Base-by-base conservation (phyloP, 2,113 vertebrate genomes). In the Bubo scandiacus region DNA sequence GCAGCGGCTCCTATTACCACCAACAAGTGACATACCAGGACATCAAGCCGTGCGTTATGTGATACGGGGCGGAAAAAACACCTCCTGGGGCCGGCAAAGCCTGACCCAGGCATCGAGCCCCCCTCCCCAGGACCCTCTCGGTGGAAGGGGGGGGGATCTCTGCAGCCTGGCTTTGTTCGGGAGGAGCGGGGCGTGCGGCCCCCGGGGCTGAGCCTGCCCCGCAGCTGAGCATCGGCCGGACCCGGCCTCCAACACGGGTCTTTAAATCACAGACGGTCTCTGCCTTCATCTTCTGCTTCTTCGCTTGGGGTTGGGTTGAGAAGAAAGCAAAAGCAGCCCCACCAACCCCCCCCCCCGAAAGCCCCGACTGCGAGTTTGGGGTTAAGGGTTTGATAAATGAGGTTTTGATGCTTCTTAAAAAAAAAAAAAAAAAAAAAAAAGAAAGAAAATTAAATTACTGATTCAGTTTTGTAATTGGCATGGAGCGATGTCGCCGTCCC, bases 11-110 rank as follows among this genome's bases (percentile, higher is more conserved):
- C 38, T 99, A 99, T 98, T 99, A 99, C 97, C 99, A 99, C 97
- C 99, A 99, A 81, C 99, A 99, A 98, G 99, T 99, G 97, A 99
- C 99, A 96, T 99, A 99, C 98, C 99, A 99, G 98, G 99, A 99
- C 98, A 99, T 99, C 98, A 99, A 99, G 96, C 99, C 99, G 7
- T 99, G 99, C 86, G 99, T 99, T 78, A 99, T 99, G 99, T 99
- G 99, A 99, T 97, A 95, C 25, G 59, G 54, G 68, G n/a, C 52
- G 30, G 75, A 74, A 67, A 79, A 96, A 61, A 38, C 57, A 40
- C 80, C 25, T 83, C 49, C 91, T 43, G 94, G 91, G 89, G 66
- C 86, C 70, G 66, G 62, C 45, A 6, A 10, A 52, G 92, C 49
- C 42, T 72, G 62, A 75, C 62, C 75, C 29, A 9, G 81, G 86